Base-by-base conservation (phyloP, 2,888 invertebrate species). In the Scaptomyza tumidula region DNA sequence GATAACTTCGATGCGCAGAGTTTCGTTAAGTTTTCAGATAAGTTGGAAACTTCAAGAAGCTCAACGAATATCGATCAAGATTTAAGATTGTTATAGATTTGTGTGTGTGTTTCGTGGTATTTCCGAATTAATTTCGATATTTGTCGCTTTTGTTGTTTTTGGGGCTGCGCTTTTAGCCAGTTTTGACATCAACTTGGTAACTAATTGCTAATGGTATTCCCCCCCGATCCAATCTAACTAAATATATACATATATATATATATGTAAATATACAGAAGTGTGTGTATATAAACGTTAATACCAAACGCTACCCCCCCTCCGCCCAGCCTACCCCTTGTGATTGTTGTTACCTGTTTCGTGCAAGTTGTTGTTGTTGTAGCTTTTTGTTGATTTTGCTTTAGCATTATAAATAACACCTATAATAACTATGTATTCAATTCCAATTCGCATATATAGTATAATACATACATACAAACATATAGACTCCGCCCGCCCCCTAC, bases 371-470 rank as follows among this genome's bases (percentile, higher is more conserved):
- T 55, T 64, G 53, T 44, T 63, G 44, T 31, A 49, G 46, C 52
- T 64, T 49, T 49, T 44, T 62, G 44, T 29, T 54, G 52, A 33
- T 50, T 55, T 45, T 57, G 46, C 60, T 41, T 52, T 66, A 65
- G 74, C 74, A 61, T 56, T 82, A 76, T 76, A 82, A 82, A 87
- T 85, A 82, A 87, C 85, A 82, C 88, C 86, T 85, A 87, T 87
- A 87, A 79, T 82, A 78, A 81, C 79, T 81, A 85, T 85, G 82
- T 82, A 85, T 87, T 87, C 82, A 71, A 87, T 87, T 82, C 68
- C 72, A 82, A 85, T 85, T 87, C 82, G 79, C 82, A 75, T 67
- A 74, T 63, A 39, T 14, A 16, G 9, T 45, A 49, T 19, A 35
- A 16, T 19, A 29, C 7, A 49, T 24, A 35, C 35, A 59, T 19